Evolutionary conservation across 2,113 vertebrate species (phyloP).

Genomic region (Varanus komodoensis): DNA sequence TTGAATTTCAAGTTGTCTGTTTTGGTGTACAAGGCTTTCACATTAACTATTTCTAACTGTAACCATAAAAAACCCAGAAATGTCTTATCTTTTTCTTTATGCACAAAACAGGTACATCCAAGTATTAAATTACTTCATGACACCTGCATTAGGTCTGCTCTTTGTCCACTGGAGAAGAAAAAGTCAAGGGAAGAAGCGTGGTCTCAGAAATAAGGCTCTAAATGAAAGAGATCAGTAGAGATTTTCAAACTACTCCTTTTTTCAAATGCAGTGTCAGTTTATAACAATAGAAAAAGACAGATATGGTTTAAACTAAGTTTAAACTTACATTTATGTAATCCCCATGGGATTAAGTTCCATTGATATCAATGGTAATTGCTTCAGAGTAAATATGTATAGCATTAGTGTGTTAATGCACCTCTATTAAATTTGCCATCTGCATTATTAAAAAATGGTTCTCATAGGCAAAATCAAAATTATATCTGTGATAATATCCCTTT

Average conservation of each 20-base stretch:
- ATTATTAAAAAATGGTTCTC: constrained; percentile 24
- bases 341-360: neutral
- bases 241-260: constrained; percentile 39
- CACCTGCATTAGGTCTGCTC: neutral
- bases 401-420: constrained; percentile 4
- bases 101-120: neutral
- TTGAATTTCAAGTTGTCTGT: neutral
- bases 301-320: constrained; percentile 47
- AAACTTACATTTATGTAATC: neutral
- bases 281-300: constrained; percentile 25
- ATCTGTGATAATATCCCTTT: constrained; percentile 15
- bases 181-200: neutral
- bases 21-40: too few relatives aligned
- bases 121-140: neutral
- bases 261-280: constrained; percentile 42
- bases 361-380: too few relatives aligned
- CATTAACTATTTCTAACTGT: too few relatives aligned
- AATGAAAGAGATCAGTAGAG: constrained; percentile 28
- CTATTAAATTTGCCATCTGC: constrained; percentile 43
- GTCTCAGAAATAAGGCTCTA: constrained; percentile 28
- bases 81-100: neutral
- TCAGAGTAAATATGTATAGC: too few relatives aligned
- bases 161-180: neutral
- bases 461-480: constrained; percentile 53
- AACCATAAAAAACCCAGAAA: neutral